These are phyloP conservation scores for Rallus crepitans DNA, from an alignment of 2,797 vertebrate genomes.

Conservation along the genomic window DNA sequence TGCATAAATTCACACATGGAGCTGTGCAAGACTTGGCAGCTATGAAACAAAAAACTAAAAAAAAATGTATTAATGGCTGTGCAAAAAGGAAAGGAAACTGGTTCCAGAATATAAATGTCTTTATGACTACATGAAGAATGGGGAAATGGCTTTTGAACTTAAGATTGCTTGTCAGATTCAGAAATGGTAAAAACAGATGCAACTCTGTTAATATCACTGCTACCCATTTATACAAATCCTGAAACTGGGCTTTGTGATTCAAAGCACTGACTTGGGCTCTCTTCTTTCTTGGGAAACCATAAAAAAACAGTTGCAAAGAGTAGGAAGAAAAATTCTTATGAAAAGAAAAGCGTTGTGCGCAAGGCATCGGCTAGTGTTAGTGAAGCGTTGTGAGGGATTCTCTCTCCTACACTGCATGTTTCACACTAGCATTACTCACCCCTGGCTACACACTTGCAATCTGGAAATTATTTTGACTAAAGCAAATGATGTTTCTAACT, in stretches of 20 bases:
- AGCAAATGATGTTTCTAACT: neutral
- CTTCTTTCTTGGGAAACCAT: neutral
- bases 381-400: neutral
- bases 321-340: neutral
- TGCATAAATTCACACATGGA: slow-evolving; percentile 68
- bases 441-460: neutral
- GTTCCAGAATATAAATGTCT: slow-evolving; percentile 1
- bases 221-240: neutral
- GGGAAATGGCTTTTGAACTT: neutral
- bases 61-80: slow-evolving; percentile 36
- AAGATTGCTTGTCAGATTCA: neutral
- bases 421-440: neutral
- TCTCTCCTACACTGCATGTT: neutral
- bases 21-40: slow-evolving; percentile 59
- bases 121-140: neutral
- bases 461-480: neutral
- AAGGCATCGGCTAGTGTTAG: neutral
- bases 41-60: neutral
- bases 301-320: neutral
- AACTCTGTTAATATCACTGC: neutral
- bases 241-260: neutral
- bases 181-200: neutral
- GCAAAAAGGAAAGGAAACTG: slow-evolving; percentile 12
- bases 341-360: neutral
- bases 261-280: neutral